Base-by-base conservation (phyloP, 2,113 vertebrate genomes). In the Alces alces region DNA sequence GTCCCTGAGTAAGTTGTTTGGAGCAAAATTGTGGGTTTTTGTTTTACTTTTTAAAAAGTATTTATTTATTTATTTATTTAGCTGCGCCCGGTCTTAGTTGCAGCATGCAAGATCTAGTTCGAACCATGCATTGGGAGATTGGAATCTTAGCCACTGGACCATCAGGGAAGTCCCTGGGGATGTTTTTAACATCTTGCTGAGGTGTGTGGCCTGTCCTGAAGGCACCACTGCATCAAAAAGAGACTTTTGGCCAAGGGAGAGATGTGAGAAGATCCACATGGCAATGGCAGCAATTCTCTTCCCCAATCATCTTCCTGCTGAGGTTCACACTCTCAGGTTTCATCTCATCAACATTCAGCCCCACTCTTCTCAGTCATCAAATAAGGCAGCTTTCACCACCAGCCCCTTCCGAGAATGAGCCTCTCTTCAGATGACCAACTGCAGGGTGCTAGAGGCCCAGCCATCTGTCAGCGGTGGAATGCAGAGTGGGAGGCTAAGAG, bases 381-480 rank as follows among this genome's bases (percentile, higher is more conserved):
- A 23, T 25, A 50, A 83, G 50, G 54, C 52, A 64, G 13, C 15
- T 91, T 85, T 66, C 25, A 70, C n/a, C n/a, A 61, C 10, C 28
- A 47, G 4, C 30, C 25, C 66, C 33, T 86, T 58, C 10, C 15
- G 23, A 86, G 58, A 57, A 92, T 61, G n/a, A 39, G 57, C 3
- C 0, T 23, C 11, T n/a, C 39, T 14, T 78, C 23, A 39, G 64
- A 27, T 50, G 61, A 84, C 16, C 0, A 1, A 33, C 33, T 45
- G 57, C 21, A 21, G 55, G 27, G 28, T 6, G 47, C 33, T 27
- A 2, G 39, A 80, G n/a, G 2, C 33, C 33, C 16, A 54, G 4
- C 2, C 17, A 25, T 93, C 17, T 30, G 1, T 3, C 30, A 43
- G 1, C n/a, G 3, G 39, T n/a, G 7, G 15, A 15, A n/a, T 1